A percentile compares a stretch with the other conserved stretches of the same genome.
Evolutionary conservation across 2,888 invertebrate genomes (phyloP).

Genomic region (Lingula anatina): DNA sequence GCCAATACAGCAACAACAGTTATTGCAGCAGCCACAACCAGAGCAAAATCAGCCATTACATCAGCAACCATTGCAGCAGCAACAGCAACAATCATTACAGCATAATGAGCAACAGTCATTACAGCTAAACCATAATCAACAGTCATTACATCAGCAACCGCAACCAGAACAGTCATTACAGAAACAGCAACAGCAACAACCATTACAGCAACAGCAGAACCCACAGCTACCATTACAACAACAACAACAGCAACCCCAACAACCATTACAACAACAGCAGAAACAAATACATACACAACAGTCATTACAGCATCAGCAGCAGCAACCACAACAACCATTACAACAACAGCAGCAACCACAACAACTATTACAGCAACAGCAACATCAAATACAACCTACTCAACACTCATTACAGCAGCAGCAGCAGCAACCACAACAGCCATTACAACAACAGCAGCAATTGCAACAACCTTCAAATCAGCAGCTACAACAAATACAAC

Average conservation of each 20-base stretch:
- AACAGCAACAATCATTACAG: not conserved
- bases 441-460: no score
- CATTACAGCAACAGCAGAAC: not conserved
- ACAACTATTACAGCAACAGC: constrained; percentile 4
- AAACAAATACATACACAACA: constrained; percentile 8
- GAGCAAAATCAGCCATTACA: not conserved
- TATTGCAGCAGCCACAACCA: not conserved
- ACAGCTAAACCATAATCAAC: not conserved
- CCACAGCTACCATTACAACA: constrained; percentile 7
- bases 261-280: constrained; percentile 8
- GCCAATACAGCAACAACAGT: not conserved
- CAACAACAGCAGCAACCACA: constrained; percentile 6
- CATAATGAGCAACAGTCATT: not conserved
- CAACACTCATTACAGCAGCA: constrained; percentile 5
- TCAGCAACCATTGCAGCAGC: not conserved
- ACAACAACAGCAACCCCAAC: constrained; percentile 4
- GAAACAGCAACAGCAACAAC: not conserved
- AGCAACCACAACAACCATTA: no score
- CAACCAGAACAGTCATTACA: not conserved
- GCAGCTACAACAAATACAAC: no score
- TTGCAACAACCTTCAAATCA: no score
- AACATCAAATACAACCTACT: not conserved
- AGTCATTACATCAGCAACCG: not conserved
- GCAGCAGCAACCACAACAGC: no score
- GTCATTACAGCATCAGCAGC: constrained; percentile 5